Evolutionary conservation across 2,797 vertebrate species (phyloP).

Genomic region (Eulemur coronatus): DNA sequence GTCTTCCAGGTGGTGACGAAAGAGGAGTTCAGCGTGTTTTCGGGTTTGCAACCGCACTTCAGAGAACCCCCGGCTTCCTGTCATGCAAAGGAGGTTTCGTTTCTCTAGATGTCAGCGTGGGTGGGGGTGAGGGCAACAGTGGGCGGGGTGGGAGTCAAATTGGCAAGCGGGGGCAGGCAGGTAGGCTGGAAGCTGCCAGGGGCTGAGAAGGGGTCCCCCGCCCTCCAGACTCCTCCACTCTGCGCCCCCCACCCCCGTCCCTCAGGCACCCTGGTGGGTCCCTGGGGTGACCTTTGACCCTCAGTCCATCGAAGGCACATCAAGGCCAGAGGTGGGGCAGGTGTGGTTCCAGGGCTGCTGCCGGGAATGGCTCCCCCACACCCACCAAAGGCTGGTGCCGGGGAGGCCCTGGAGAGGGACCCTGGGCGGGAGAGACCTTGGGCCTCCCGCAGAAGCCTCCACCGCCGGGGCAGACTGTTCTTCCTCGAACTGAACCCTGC

Average conservation of each 20-base stretch:
- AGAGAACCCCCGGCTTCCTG: slow-evolving; percentile 50
- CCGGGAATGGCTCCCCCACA: not conserved
- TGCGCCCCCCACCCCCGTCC: not conserved
- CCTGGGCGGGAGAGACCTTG: not conserved
- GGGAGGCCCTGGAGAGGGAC: not conserved
- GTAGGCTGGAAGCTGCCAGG: not conserved
- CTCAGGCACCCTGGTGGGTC: not conserved
- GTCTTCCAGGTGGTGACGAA: slow-evolving; percentile 11
- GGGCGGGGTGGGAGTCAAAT: not conserved
- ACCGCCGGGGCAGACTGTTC: not conserved
- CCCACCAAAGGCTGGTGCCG: not conserved
- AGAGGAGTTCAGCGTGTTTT: not conserved
- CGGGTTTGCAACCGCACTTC: not conserved
- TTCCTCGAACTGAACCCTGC: not conserved
- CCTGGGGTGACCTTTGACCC: not conserved
- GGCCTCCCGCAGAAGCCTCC: not conserved
- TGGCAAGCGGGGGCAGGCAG: not conserved
- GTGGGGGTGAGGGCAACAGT: not conserved
- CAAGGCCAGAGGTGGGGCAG: not conserved
- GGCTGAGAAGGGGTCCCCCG: not conserved
- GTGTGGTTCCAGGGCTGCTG: not conserved
- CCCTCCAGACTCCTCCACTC: not conserved
- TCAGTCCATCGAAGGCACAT: not conserved
- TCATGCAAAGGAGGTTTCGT: slow-evolving; percentile 53
- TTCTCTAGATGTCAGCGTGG: not conserved